Conservation (phyloP, 2,113 vertebrate species). For the Pachypanchax playfairii region DNA sequence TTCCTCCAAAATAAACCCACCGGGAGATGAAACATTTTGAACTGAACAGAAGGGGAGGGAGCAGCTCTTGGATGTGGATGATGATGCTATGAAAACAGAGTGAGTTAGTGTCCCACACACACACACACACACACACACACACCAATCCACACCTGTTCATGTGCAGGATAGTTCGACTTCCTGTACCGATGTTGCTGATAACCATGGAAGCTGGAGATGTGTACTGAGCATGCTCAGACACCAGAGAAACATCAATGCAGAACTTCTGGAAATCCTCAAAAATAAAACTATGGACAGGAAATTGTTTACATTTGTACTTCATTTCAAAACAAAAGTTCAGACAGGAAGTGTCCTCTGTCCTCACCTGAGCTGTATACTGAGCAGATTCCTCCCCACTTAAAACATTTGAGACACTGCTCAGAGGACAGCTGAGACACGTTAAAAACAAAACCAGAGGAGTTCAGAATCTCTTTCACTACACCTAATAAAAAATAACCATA, state of each 20-base stretch:
- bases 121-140: conserved; percentile 18
- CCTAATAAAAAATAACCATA: no score
- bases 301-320: conserved; percentile 10
- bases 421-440: not conserved
- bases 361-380: not conserved
- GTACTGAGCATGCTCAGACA: conserved; percentile 56
- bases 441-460: not conserved
- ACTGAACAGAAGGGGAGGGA: not conserved
- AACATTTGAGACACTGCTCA: not conserved
- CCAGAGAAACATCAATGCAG: conserved; percentile 59
- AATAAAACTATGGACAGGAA: conserved; percentile 70
- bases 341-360: conserved; percentile 1
- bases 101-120: conserved; percentile 7
- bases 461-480: no score
- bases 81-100: conserved; percentile 41
- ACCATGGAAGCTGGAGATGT: conserved; percentile 59
- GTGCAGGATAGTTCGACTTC: conserved; percentile 70
- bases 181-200: conserved; percentile 62
- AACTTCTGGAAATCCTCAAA: conserved; percentile 69
- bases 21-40: not conserved
- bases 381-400: not conserved
- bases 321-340: conserved; percentile 13
- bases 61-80: not conserved
- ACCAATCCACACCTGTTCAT: conserved; percentile 67
- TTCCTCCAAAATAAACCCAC: conserved; percentile 19